Base-by-base conservation (phyloP, 2,888 invertebrate genomes). In the Drosophila monieri region DNA sequence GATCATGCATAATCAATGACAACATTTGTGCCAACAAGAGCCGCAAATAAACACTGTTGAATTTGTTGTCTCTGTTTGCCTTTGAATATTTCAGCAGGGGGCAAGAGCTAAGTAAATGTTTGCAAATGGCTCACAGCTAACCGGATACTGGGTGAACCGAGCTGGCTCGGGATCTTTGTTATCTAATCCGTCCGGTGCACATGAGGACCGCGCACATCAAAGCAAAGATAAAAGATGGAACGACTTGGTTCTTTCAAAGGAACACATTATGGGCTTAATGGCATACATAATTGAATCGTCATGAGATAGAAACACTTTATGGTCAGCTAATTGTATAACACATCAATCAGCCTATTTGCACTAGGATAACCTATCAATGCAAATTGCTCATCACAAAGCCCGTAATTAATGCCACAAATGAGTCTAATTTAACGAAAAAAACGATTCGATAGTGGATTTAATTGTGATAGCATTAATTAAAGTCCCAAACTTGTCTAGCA, bases 391-490 rank as follows among this genome's bases (percentile, higher is more conserved):
- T 54, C 44, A 49, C 32, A 44, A 39, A 21, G 10, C 12, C 43
- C 10, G 5, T 41, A 76, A 60, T 72, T 69, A 78, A 74, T 49
- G 51, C 54, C 58, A 41, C 58, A 54, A 83, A 83, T 79, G 60
- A 60, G 67, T 61, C 30, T 41, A 65, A 54, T 67, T 69, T 65
- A 60, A 69, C 54, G n/a, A 53, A 35, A 52, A 62, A 48, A 18
- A 3, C 6, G 14, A 27, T 41, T 41, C 12, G 59, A 61, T 64
- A 66, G 77, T 62, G 48, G 14, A 73, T 72, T 71, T 59, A 67
- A 85, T 72, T 75, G 55, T 59, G 70, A 68, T 72, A 61, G 55
- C 58, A 71, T 68, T 69, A 73, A 72, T 73, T 64, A 49, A 60
- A 39, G 52, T 47, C 27, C 37, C 65, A 66, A 46, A 23, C 44